These are phyloP conservation scores for Therioaphis trifolii DNA, from an alignment of 2,888 invertebrate species.

Conservation along the genomic window DNA sequence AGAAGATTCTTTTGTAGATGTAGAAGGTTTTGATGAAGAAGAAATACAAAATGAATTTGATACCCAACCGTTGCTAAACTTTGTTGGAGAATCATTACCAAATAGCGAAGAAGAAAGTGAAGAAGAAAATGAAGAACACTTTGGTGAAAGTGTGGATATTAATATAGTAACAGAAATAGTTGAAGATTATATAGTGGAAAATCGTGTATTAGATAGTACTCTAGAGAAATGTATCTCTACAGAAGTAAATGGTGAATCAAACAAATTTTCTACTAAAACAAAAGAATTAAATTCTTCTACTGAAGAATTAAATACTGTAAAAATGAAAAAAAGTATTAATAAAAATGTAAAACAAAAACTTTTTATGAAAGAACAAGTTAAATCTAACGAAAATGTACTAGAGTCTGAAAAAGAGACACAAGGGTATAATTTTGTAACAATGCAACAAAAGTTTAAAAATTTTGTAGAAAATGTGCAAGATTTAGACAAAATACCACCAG, in stretches of 20 bases:
- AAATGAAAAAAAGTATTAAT: neutral
- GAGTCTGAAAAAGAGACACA: neutral
- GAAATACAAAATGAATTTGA: neutral
- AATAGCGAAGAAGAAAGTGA: neutral
- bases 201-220: neutral
- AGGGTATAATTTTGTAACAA: neutral
- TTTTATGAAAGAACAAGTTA: neutral
- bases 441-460: neutral
- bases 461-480: constrained; percentile 17
- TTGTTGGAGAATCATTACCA: neutral
- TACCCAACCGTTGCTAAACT: too few relatives aligned
- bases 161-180: constrained; percentile 27
- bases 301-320: neutral
- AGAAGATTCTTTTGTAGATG: neutral
- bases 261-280: neutral
- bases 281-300: neutral
- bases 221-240: neutral
- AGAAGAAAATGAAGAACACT: neutral
- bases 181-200: constrained; percentile 20
- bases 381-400: neutral
- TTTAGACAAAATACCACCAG: constrained; percentile 22
- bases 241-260: neutral
- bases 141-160: neutral
- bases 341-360: neutral
- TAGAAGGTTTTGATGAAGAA: constrained; percentile 2